phyloP scores from a whole-genome alignment of 2,888 invertebrate species.

The Scaptodrosophila latifasciaeformis region DNA sequence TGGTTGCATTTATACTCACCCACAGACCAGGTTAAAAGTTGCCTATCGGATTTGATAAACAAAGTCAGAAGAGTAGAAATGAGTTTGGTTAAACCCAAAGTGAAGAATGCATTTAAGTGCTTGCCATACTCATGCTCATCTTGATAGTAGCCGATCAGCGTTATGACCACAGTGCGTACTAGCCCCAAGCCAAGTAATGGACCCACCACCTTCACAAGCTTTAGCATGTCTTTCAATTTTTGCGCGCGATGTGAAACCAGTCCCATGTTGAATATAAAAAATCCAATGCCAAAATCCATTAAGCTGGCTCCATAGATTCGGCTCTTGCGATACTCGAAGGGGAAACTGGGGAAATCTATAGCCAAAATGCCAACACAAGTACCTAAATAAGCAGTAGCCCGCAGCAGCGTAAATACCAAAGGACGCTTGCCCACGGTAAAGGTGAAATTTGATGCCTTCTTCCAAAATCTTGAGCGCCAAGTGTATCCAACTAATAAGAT shows the following conservation, averaged over 20 bases:
- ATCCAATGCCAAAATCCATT: slow-evolving; percentile 97
- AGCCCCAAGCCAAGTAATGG: slow-evolving; percentile 79
- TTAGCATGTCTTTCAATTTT: slow-evolving; percentile 41
- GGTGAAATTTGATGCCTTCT: slow-evolving; percentile 14
- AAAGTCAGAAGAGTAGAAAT: slow-evolving; percentile 77
- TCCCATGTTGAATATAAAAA: slow-evolving; percentile 89
- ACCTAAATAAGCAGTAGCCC: slow-evolving; percentile 83
- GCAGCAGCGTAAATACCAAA: slow-evolving; percentile 80
- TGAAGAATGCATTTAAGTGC: slow-evolving; percentile 99
- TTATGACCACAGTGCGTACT: slow-evolving; percentile 79
- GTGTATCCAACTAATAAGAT: slow-evolving; percentile 11
- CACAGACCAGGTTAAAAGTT: slow-evolving; percentile 75
- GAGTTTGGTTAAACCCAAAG: slow-evolving; percentile 88
- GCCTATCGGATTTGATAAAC: slow-evolving; percentile 34
- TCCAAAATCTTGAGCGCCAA: slow-evolving; percentile 33
- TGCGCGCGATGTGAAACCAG: slow-evolving; percentile 79
- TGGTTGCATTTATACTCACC: slow-evolving; percentile 45
- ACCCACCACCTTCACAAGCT: slow-evolving; percentile 64
- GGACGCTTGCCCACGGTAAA: slow-evolving; percentile 57
- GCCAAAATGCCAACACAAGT: slow-evolving; percentile 91
- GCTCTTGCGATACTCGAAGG: slow-evolving; percentile 90
- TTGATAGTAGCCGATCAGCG: slow-evolving; percentile 86
- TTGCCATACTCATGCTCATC: slow-evolving; percentile 95
- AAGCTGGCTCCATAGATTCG: slow-evolving; percentile 88
- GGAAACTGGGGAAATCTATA: slow-evolving; percentile 93